Conservation (phyloP, 2,888 invertebrate species). For the Cremastobaeus sp. region DNA sequence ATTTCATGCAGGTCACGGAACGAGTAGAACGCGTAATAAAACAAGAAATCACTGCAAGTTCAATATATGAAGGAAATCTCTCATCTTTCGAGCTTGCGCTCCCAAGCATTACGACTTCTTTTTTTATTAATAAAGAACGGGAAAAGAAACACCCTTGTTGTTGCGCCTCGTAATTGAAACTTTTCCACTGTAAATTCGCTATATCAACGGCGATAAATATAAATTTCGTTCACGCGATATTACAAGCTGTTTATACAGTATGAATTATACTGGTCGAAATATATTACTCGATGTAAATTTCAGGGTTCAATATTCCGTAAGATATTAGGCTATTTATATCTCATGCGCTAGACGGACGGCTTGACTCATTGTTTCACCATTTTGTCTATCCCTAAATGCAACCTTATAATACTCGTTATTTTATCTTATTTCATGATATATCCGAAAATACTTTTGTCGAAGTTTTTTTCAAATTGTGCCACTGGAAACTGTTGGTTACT, state of each 20-base stretch:
- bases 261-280: neutral
- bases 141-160: conserved; percentile 11
- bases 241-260: neutral
- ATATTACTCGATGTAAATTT: conserved; percentile 24
- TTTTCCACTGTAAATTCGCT: conserved; percentile 20
- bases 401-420: too few relatives aligned
- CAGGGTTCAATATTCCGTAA: conserved; percentile 27
- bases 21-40: conserved; percentile 45
- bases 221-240: neutral
- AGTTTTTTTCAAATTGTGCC: too few relatives aligned
- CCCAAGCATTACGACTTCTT: conserved; percentile 29
- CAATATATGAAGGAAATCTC: conserved; percentile 54
- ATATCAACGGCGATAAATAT: conserved; percentile 21
- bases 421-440: too few relatives aligned
- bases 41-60: conserved; percentile 50
- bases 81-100: conserved; percentile 39
- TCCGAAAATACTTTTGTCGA: too few relatives aligned
- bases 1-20: conserved; percentile 49
- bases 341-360: too few relatives aligned
- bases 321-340: conserved; percentile 28
- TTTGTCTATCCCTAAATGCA: too few relatives aligned
- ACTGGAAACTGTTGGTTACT: too few relatives aligned
- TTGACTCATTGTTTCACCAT: conserved; percentile 10
- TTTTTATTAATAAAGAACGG: conserved; percentile 37
- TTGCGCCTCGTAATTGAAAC: conserved; percentile 41